Evolutionary conservation across 2,113 vertebrate genomes (phyloP), one percentile per base, ranked within the genome.

Genomic region (Chaenogobius annularis): DNA sequence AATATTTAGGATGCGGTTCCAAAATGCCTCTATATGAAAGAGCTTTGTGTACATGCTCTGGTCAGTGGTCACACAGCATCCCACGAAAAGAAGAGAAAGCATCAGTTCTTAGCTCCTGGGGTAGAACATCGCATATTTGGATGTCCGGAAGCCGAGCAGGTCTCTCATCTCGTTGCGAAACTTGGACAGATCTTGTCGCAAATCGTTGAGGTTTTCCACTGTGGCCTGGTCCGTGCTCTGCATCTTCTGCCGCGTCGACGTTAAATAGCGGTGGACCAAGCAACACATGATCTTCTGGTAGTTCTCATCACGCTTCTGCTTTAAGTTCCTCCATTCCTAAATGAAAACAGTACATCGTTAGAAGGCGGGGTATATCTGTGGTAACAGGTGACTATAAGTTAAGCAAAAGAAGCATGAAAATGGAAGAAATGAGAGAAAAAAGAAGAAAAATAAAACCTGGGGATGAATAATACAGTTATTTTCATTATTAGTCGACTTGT

Each of bases 271-370:
- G 83, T 99, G 98, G 40, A 99, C 98, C 72, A 99, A 93, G 74
- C 98, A 99, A 66, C 98, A 99, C 96, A 99, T 99, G 80, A 99
- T 98, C 82, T 98, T 99, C 70, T 99, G 98, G 80, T 99, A 99
- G 90, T 98, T 99, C 80, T 98, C 95, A 52, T 98, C 96, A 37
- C 94, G 93, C 81, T 98, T 99, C 79, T 97, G 96, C 77, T 98
- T 98, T 82, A 99, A 90, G 83, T 96, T 98, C 87, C 86, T 95
- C 98, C 97, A 99, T 77, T 99, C 98, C 97, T 99, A 91, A 22
- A 86, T 83, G 82, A 56, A 35, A n/a, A 44, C 3, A 50, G 17
- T 20, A 10, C 7, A 20, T 10, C n/a, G 10, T 20, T 54, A 54
- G 7, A 52, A 52, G 48, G 48, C 7, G 17, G 15, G 15, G 17